Base-by-base conservation (phyloP, 2,888 invertebrate species). In the Epistrophe eligans region DNA sequence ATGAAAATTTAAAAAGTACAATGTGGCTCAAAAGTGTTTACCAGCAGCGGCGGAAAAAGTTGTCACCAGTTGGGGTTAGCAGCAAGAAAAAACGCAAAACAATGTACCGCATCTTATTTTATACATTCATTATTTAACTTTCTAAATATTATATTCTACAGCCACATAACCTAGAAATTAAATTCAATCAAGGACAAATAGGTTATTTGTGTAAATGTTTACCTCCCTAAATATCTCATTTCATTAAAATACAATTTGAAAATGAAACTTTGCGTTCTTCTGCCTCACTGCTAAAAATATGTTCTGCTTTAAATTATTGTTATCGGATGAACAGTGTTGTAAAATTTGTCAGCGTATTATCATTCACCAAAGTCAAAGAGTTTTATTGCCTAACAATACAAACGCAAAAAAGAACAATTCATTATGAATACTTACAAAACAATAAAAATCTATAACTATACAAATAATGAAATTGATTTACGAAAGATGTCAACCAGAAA, bases 381-480 rank as follows among this genome's bases (percentile, higher is more conserved):
- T 17, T 66, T 32, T 45, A 32, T 64, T 45, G n/a, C 3, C 45
- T n/a, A 4, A 32, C 48, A 43, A 62, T 24, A 17, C 9, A 38
- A 40, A 43, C 40, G 0, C 1, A 28, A 24, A 32, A 32, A 32
- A 7, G 6, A 15, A 43, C 13, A 15, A 15, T 43, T 43, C 11
- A 10, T 38, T 40, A 40, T 13, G 13, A 13, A 13, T 3, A 13
- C 40, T 11, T 11, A 0, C 10, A 10, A 40, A 40, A 11, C 4
- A 17, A 24, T 28, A 8, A 28, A 66, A 48, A 17, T 15, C 48
- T 32, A 66, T 66, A 48, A 32, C 32, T 35, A 13, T 3, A 4
- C 15, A 5, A 15, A 66, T 45, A 64, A 66, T 48, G 48, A 66
- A 66, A 66, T 32, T 13, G 11, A 35, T 13, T 66, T 50, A 66